These are phyloP conservation scores for Catalaphyllia jardinei DNA, from an alignment of 64 coral and sea anemone genomes.

Conservation along the genomic window DNA sequence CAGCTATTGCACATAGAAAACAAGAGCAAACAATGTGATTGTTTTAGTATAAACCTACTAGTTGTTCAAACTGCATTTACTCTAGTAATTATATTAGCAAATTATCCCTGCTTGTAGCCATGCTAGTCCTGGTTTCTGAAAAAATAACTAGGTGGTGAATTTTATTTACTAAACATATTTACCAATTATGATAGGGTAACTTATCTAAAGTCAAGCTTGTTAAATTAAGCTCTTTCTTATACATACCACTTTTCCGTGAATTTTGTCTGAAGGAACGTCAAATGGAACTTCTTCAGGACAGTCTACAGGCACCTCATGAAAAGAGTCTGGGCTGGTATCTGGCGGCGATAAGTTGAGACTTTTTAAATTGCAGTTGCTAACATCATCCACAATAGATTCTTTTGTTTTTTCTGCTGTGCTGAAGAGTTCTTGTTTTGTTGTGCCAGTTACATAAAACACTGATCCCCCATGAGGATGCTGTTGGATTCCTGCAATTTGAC, in stretches of 20 bases:
- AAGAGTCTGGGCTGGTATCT: conserved; percentile 52
- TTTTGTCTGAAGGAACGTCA: conserved; percentile 62
- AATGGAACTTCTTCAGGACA: conserved; percentile 68
- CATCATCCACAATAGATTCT: conserved; percentile 87
- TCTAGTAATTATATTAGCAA: too few relatives aligned
- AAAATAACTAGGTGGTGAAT: too few relatives aligned
- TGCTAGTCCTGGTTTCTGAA: too few relatives aligned
- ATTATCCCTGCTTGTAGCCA: too few relatives aligned
- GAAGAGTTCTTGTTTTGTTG: conserved; percentile 84
- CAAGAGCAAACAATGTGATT: too few relatives aligned
- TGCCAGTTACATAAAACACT: conserved; percentile 84
- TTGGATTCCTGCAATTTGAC: conserved; percentile 49
- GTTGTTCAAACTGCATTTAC: too few relatives aligned
- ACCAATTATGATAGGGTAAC: too few relatives aligned
- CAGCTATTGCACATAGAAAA: too few relatives aligned
- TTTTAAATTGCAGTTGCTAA: conserved; percentile 64
- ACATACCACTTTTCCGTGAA: background rate
- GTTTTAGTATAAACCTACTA: too few relatives aligned
- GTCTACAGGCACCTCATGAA: conserved; percentile 63
- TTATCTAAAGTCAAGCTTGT: background rate
- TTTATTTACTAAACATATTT: too few relatives aligned
- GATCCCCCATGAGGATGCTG: conserved; percentile 62
- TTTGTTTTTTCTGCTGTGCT: conserved; percentile 82
- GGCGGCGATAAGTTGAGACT: conserved; percentile 55
- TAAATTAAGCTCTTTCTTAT: background rate